phyloP scores from a whole-genome alignment of 2,797 vertebrate species.

The Oophaga sylvatica region DNA sequence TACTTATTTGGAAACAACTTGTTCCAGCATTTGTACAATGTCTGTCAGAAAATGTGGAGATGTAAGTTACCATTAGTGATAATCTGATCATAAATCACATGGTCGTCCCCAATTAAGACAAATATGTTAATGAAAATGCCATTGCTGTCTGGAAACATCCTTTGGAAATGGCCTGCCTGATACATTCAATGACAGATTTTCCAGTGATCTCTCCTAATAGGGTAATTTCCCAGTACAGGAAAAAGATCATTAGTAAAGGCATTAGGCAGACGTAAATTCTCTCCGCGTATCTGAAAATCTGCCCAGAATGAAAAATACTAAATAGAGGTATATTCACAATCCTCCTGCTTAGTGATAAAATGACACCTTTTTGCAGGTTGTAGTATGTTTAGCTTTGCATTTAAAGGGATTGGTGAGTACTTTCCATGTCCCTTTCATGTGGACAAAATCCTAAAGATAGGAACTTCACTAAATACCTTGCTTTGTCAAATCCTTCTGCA shows the following conservation, averaged over 20 bases:
- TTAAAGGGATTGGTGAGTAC: no score
- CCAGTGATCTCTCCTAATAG: not conserved
- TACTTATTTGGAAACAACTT: no score
- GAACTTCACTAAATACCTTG: no score
- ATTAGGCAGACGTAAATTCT: not conserved
- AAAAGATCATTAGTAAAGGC: slow-evolving; percentile 8
- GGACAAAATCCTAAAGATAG: no score
- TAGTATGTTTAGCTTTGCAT: no score
- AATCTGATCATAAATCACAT: not conserved
- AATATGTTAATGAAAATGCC: not conserved
- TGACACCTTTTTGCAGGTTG: no score
- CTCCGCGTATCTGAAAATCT: not conserved
- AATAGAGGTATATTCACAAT: not conserved
- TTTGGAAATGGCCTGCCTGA: no score
- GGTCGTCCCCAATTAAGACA: not conserved
- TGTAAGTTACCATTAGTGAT: not conserved
- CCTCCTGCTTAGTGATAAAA: not conserved
- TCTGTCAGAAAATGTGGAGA: not conserved
- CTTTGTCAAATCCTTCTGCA: no score
- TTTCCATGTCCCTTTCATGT: no score
- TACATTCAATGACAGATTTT: not conserved
- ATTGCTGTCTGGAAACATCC: not conserved
- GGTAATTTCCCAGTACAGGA: not conserved
- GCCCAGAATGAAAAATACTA: not conserved
- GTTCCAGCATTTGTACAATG: not conserved